phyloP scores from a whole-genome alignment of 2,113 vertebrate genomes.

The Perognathus longimembris region DNA sequence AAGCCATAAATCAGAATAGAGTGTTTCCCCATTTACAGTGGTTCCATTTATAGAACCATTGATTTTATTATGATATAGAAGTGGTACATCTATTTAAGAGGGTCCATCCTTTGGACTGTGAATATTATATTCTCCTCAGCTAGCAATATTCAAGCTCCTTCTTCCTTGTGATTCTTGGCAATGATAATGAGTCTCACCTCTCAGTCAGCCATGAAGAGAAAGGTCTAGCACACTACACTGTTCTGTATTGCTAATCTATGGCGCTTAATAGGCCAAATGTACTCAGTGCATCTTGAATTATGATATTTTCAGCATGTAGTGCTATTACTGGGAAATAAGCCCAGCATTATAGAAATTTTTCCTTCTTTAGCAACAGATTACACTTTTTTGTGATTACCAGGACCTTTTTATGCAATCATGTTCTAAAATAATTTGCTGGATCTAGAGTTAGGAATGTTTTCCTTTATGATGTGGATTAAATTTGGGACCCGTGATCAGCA shows the following conservation, averaged over 20 bases:
- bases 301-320: neutral
- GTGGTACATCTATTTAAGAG: neutral
- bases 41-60: neutral
- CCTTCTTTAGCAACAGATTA: constrained; percentile 22
- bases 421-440: constrained; percentile 53
- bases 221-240: neutral
- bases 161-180: neutral
- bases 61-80: neutral
- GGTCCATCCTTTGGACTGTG: neutral
- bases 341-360: neutral
- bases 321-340: neutral
- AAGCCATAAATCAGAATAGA: neutral
- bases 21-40: neutral
- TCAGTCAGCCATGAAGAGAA: neutral
- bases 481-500: neutral
- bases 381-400: constrained; percentile 43
- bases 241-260: neutral
- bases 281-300: neutral
- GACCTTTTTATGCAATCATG: constrained; percentile 56
- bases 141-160: neutral
- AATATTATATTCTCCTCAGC: neutral
- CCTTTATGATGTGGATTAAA: constrained; percentile 46
- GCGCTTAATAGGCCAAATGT: neutral
- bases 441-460: constrained; percentile 21
- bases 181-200: neutral